These are phyloP conservation scores for Donacobius atricapilla DNA, from an alignment of 2,113 vertebrate species.

Conservation along the genomic window DNA sequence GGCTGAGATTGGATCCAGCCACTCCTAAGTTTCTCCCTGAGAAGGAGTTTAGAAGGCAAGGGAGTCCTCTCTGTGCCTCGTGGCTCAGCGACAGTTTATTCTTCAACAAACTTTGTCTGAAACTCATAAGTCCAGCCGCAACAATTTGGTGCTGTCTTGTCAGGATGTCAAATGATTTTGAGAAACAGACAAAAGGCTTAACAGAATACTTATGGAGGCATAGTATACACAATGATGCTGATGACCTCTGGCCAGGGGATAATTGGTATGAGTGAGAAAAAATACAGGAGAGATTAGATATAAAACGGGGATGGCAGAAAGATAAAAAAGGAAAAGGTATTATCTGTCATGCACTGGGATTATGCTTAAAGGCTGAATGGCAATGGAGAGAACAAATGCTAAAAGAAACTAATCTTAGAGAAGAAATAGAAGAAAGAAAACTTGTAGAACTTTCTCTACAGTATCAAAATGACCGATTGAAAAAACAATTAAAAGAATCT, in stretches of 20 bases:
- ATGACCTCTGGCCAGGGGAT: background rate
- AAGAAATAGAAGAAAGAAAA: background rate
- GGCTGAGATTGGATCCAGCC: background rate
- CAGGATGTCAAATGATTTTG: background rate
- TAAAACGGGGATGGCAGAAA: background rate
- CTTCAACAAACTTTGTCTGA: background rate
- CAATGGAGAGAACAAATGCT: background rate
- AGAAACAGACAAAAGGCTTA: background rate
- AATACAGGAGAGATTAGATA: background rate
- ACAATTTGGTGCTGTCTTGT: background rate
- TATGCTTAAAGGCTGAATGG: background rate
- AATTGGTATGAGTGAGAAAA: background rate
- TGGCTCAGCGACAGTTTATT: background rate
- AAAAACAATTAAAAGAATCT: background rate
- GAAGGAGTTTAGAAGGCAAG: background rate
- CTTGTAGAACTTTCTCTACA: background rate
- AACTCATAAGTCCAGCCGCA: accelerated
- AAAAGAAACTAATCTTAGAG: background rate
- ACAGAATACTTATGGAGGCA: background rate
- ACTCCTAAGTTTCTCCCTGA: background rate
- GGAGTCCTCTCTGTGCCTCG: background rate
- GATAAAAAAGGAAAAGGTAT: background rate
- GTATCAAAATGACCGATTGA: background rate
- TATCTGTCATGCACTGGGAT: background rate
- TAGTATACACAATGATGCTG: too few relatives aligned